phyloP scores from a whole-genome alignment of 2,797 vertebrate species.

The Petrocephalus schoutedeni region DNA sequence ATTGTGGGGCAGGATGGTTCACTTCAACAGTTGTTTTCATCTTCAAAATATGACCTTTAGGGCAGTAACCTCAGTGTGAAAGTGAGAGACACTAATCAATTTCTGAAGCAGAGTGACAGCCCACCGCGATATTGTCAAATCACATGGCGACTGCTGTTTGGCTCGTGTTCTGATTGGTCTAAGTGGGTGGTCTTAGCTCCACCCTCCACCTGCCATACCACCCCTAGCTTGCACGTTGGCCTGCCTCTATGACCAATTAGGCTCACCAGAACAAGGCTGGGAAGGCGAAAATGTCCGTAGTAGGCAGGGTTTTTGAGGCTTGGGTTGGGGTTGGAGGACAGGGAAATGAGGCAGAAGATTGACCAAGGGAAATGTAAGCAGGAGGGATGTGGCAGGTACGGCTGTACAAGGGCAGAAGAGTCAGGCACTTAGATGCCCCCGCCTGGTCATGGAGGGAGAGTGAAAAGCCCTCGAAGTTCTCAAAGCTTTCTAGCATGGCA shows the following conservation, averaged over 20 bases:
- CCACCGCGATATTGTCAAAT: not conserved
- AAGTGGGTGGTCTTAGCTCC: not conserved
- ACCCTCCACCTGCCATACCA: not conserved
- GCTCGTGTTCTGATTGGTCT: not conserved
- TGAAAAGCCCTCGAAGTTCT: not conserved
- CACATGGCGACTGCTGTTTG: not conserved
- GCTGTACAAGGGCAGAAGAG: not conserved
- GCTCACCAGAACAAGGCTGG: not conserved
- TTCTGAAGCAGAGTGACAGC: not conserved
- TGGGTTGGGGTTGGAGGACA: not conserved
- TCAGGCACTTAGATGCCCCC: slow-evolving; percentile 18
- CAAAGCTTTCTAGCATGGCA: not conserved
- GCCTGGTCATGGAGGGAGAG: not conserved
- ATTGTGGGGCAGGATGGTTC: not conserved
- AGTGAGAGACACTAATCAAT: not conserved
- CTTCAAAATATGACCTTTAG: not conserved
- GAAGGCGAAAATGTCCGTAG: not conserved
- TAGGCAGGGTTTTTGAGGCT: not conserved
- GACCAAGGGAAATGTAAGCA: not conserved
- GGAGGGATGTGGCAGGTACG: not conserved
- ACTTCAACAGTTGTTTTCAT: not conserved
- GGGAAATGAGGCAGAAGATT: not conserved
- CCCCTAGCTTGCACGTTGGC: not conserved
- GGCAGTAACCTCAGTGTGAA: not conserved
- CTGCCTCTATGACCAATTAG: not conserved